phyloP scores from a whole-genome alignment of 2,113 vertebrate genomes.

The Onychorhynchus coronatus region DNA sequence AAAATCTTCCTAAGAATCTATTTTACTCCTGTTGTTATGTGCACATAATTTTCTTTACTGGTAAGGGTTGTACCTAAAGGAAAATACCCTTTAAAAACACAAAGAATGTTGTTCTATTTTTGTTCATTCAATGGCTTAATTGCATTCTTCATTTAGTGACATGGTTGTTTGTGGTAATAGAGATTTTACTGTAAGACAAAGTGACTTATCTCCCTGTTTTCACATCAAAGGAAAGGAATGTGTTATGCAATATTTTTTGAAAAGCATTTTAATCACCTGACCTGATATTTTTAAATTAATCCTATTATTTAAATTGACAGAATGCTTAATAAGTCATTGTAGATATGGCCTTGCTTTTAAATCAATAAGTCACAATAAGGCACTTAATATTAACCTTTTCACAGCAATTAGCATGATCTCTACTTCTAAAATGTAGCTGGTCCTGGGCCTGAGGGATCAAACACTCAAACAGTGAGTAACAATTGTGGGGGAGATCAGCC shows the following conservation, averaged over 20 bases:
- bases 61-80: neutral
- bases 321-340: neutral
- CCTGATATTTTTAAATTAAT: neutral
- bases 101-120: neutral
- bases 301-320: neutral
- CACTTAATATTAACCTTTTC: neutral
- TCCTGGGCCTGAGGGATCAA: neutral
- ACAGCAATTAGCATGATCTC: neutral
- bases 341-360: neutral
- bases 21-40: neutral
- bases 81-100: neutral
- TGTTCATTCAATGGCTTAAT: neutral
- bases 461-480: neutral
- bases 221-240: neutral
- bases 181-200: neutral
- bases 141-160: neutral
- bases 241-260: neutral
- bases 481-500: neutral
- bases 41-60: neutral
- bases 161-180: neutral
- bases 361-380: neutral
- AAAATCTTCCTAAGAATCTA: neutral
- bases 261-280: neutral
- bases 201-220: neutral
- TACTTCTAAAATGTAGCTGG: neutral